Conservation (phyloP, 2,888 invertebrate genomes). For the Athetis lepigone region DNA sequence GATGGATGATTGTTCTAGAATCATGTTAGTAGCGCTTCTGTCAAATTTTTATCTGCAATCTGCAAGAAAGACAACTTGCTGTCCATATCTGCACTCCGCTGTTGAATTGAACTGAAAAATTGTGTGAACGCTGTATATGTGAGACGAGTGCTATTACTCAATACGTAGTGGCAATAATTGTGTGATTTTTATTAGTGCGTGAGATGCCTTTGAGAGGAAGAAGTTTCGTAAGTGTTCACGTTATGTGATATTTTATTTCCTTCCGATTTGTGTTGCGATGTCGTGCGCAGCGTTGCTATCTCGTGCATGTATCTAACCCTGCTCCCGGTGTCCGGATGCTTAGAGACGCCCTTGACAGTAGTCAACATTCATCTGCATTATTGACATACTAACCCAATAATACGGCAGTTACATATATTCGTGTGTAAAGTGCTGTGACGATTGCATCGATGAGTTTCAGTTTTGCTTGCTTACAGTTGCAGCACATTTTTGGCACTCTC, state of each 20-base stretch:
- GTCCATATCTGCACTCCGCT: slow-evolving; percentile 14
- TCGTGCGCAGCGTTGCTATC: slow-evolving; percentile 59
- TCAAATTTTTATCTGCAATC: slow-evolving; percentile 71
- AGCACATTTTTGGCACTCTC: slow-evolving; percentile 82
- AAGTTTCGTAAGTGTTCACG: slow-evolving; percentile 82
- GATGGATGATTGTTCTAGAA: slow-evolving; percentile 83
- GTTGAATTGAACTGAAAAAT: slow-evolving; percentile 51
- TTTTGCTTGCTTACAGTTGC: slow-evolving; percentile 82
- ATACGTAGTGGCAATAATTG: slow-evolving; percentile 60
- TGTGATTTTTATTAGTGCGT: slow-evolving; percentile 69
- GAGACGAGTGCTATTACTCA: slow-evolving; percentile 47
- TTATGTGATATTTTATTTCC: slow-evolving; percentile 67
- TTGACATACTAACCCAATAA: slow-evolving; percentile 76
- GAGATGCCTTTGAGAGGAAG: slow-evolving; percentile 87
- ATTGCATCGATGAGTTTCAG: slow-evolving; percentile 81
- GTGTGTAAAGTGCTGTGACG: slow-evolving; percentile 63
- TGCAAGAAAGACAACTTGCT: slow-evolving; percentile 49
- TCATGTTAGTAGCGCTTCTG: slow-evolving; percentile 60
- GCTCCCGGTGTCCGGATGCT: slow-evolving; percentile 47
- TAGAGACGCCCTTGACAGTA: slow-evolving; percentile 66
- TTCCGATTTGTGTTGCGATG: slow-evolving; percentile 56
- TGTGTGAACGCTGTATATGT: slow-evolving; percentile 63
- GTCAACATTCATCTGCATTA: slow-evolving; percentile 55
- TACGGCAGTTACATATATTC: slow-evolving; percentile 46
- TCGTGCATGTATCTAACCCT: slow-evolving; percentile 69